Percentiles rank a stretch among this genome's conserved stretches.
Conservation (phyloP, 2,888 invertebrate genomes). For the Parnassius orleans region DNA sequence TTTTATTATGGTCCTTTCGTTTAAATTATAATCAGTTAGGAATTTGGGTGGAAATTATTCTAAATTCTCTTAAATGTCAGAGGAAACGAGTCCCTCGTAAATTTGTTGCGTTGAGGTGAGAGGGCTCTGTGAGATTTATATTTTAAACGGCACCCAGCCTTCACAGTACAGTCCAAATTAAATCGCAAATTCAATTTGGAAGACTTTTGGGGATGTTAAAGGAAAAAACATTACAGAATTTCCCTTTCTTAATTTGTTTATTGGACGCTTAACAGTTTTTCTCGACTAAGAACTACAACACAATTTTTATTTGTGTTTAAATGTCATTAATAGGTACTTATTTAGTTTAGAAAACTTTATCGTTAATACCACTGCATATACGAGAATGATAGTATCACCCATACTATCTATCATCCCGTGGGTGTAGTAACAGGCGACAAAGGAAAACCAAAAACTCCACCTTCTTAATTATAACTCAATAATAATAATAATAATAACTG, state of each 20-base stretch:
- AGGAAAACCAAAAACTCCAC: too few species aligned
- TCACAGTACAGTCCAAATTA: slow-evolving; percentile 21
- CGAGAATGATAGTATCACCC: too few species aligned
- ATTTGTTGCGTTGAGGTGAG: slow-evolving; percentile 24
- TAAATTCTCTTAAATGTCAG: slow-evolving; percentile 39
- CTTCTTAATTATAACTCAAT: too few species aligned
- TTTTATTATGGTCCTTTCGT: slow-evolving; percentile 8
- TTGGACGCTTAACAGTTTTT: slow-evolving; percentile 1
- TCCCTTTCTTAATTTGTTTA: slow-evolving; percentile 15
- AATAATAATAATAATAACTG: too few species aligned
- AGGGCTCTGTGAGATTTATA: slow-evolving; percentile 20
- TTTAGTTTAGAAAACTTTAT: too few species aligned
- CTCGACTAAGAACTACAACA: too few species aligned
- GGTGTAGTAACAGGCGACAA: too few species aligned
- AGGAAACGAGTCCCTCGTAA: slow-evolving; percentile 26
- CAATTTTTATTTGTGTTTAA: too few species aligned
- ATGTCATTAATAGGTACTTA: too few species aligned
- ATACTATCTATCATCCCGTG: too few species aligned
- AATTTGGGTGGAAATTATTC: slow-evolving; percentile 35
- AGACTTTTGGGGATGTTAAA: slow-evolving; percentile 13
- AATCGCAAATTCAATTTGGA: slow-evolving; percentile 25
- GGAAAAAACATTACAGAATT: slow-evolving; percentile 18
- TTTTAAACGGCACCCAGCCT: slow-evolving; percentile 18
- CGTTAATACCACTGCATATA: too few species aligned
- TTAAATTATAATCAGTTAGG: slow-evolving; percentile 34